Evolutionary conservation across 2,797 vertebrate genomes (phyloP).

Genomic region (Malurus splendens): DNA sequence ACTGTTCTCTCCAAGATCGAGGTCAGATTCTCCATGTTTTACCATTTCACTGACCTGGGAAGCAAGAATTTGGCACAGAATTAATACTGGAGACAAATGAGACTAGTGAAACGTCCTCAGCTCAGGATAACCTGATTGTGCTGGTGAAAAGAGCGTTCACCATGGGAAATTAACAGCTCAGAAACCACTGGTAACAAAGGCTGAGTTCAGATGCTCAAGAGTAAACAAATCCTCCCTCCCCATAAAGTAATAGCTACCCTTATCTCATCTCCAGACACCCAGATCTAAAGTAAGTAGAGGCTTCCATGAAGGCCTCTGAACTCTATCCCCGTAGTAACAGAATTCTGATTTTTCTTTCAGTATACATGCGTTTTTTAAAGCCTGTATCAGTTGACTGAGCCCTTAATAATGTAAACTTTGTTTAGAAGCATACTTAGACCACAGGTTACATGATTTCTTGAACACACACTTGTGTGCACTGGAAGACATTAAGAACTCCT

Average conservation of each 20-base stretch:
- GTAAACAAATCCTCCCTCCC: neutral
- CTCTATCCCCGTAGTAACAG: neutral
- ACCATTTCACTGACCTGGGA: neutral
- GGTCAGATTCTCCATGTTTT: neutral
- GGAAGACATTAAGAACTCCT: neutral
- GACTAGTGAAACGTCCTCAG: neutral
- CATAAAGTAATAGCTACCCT: neutral
- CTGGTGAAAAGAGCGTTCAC: neutral
- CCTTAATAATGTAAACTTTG: neutral
- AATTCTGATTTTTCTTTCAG: neutral
- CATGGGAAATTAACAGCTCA: neutral
- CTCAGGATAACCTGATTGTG: neutral
- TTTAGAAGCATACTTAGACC: neutral
- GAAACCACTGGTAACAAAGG: neutral
- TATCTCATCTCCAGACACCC: neutral
- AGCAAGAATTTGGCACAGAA: neutral
- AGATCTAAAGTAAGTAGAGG: neutral
- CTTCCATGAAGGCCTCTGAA: neutral
- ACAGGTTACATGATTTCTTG: neutral
- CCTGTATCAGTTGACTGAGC: neutral
- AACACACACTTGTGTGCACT: neutral
- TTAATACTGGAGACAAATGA: neutral
- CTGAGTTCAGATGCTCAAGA: neutral
- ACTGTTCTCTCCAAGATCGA: neutral
- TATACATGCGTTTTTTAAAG: neutral